Percentiles rank a stretch among this genome's conserved stretches.
phyloP scores from a whole-genome alignment of 30 jellyfish, hydroid and myxozoan genomes.

The Pelagia noctiluca region DNA sequence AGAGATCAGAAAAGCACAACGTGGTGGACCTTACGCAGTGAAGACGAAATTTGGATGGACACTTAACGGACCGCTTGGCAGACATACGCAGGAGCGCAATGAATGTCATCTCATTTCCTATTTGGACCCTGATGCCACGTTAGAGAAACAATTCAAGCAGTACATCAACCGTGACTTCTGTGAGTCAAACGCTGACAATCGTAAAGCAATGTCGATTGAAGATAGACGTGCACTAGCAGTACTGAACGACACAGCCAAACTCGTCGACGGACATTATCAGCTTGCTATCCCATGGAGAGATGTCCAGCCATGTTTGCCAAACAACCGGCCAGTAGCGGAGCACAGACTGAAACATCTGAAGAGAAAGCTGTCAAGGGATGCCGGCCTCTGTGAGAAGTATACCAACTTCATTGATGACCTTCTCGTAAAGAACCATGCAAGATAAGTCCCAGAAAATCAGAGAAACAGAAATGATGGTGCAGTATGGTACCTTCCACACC shows the following conservation, averaged over 20 bases:
- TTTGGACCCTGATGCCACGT: conserved; percentile 3
- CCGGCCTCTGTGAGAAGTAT: conserved; percentile 23
- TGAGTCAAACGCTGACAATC: conserved; percentile 35
- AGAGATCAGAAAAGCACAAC: conserved; percentile 13
- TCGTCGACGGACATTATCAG: conserved; percentile 46
- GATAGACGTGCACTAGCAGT: conserved; percentile 58
- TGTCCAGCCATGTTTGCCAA: conserved; percentile 51
- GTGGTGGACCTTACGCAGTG: conserved; percentile 66
- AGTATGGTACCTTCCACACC: conserved; percentile 55
- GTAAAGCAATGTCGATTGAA: conserved; percentile 58
- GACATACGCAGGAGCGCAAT: conserved; percentile 25
- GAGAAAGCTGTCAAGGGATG: conserved; percentile 41
- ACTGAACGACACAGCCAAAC: conserved; percentile 34
- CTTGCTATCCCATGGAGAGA: conserved; percentile 54
- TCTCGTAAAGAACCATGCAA: conserved; percentile 6
- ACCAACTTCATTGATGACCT: conserved; percentile 21
- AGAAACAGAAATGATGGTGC: not conserved
- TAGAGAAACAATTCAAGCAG: conserved; percentile 38
- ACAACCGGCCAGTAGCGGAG: conserved; percentile 41
- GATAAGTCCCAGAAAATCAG: conserved; percentile 6
- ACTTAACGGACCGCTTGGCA: conserved; percentile 60
- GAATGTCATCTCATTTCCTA: conserved; percentile 28
- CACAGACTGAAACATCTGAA: conserved; percentile 7
- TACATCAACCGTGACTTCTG: conserved; percentile 51
- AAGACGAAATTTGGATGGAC: conserved; percentile 67